phyloP scores from a whole-genome alignment of 2,888 invertebrate genomes.

The Leptinotarsa juncta region DNA sequence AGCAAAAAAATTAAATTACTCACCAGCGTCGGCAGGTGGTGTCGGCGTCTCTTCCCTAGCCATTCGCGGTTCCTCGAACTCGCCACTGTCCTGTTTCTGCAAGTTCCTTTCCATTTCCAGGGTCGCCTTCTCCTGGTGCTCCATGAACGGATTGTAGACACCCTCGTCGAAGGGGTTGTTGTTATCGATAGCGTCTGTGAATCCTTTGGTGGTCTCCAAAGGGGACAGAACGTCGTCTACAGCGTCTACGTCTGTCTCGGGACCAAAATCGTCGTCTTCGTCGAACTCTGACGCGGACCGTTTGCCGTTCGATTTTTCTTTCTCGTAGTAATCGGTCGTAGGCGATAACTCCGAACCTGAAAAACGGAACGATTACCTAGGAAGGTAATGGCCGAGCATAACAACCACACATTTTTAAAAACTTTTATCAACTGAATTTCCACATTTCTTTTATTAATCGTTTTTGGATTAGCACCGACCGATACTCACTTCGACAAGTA shows the following conservation, averaged over 20 bases:
- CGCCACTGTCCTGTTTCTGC: conserved; percentile 44
- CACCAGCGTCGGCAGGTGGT: conserved; percentile 72
- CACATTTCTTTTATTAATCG: background rate
- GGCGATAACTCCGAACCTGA: conserved; percentile 46
- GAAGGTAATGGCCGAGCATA: background rate
- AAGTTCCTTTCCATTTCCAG: conserved; percentile 49
- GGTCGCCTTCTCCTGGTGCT: conserved; percentile 55
- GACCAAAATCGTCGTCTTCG: conserved; percentile 75
- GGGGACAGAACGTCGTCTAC: conserved; percentile 68
- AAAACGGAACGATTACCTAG: conserved; percentile 20
- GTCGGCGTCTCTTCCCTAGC: conserved; percentile 70
- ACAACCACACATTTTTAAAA: background rate
- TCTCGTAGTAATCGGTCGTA: conserved; percentile 46
- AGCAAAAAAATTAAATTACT: conserved; percentile 44
- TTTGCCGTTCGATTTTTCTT: conserved; percentile 56
- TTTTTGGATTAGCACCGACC: too few species aligned
- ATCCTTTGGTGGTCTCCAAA: conserved; percentile 50
- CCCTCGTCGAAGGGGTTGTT: conserved; percentile 47
- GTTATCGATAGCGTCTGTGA: conserved; percentile 55
- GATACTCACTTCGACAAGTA: too few species aligned
- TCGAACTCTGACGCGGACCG: conserved; percentile 55
- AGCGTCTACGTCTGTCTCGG: conserved; percentile 81
- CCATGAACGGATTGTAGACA: conserved; percentile 57
- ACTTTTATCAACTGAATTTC: background rate
- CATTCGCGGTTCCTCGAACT: conserved; percentile 54